A percentile compares a stretch with the other conserved stretches of the same genome.
Conservation (phyloP, 2,797 vertebrate genomes). For the Morelia viridis region DNA sequence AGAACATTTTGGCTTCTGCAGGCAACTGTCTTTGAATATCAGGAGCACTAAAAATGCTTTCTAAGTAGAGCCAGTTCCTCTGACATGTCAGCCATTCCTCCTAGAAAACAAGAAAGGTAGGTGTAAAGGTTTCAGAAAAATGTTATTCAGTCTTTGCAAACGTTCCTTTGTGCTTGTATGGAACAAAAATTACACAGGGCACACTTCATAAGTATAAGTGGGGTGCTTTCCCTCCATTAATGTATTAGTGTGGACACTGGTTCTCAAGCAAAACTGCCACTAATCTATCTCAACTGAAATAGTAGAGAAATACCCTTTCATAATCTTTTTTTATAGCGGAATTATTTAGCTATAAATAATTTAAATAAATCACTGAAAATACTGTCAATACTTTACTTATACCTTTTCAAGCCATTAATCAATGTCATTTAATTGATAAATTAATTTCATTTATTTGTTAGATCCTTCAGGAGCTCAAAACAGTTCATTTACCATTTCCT, state of each 20-base stretch:
- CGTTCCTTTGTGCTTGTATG: neutral
- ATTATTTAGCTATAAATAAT: neutral
- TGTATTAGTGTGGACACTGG: neutral
- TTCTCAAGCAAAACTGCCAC: neutral
- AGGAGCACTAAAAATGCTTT: constrained; percentile 84
- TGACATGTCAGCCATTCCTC: constrained; percentile 85
- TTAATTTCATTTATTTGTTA: neutral
- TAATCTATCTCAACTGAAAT: neutral
- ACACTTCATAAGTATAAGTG: neutral
- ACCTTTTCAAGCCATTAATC: neutral
- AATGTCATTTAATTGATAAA: neutral
- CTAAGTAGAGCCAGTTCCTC: constrained; percentile 85
- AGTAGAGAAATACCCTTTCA: neutral
- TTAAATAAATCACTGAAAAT: neutral
- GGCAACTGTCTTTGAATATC: constrained; percentile 84
- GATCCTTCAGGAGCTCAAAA: neutral
- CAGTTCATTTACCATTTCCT: neutral
- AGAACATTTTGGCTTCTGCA: constrained; percentile 85
- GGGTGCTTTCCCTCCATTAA: neutral
- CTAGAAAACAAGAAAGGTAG: constrained; percentile 57
- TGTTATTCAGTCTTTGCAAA: neutral
- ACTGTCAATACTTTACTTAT: neutral
- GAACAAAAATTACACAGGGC: neutral
- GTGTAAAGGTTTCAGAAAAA: neutral
- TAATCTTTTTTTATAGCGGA: neutral